phyloP scores from a whole-genome alignment of 2,888 invertebrate genomes.

The Trichacis sp. region DNA sequence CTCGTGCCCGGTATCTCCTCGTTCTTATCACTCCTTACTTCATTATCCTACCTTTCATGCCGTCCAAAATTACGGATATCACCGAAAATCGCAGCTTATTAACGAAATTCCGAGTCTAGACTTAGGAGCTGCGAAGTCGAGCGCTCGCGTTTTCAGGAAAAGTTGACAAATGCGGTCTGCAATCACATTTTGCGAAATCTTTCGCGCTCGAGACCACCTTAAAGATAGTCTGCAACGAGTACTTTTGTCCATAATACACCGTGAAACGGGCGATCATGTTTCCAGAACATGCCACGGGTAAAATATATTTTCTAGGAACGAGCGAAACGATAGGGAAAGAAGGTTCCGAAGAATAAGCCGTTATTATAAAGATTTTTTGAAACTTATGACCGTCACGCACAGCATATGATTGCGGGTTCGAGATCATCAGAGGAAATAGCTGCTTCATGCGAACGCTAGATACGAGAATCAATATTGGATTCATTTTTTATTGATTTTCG shows the following conservation, averaged over 20 bases:
- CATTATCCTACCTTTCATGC: not conserved
- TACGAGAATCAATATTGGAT: not conserved
- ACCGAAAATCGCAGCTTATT: not conserved
- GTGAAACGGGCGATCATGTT: conserved; percentile 53
- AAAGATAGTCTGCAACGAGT: conserved; percentile 36
- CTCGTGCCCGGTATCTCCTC: not conserved
- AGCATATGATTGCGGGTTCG: conserved; percentile 10
- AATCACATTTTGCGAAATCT: conserved; percentile 29
- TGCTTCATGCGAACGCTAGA: conserved; percentile 14
- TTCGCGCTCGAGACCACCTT: conserved; percentile 30
- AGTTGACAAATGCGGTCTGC: not conserved
- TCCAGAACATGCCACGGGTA: conserved; percentile 34
- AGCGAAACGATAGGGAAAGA: conserved; percentile 18
- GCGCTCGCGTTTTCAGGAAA: not conserved
- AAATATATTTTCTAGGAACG: conserved; percentile 31
- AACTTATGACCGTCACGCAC: conserved; percentile 30
- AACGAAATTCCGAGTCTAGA: too few relatives aligned
- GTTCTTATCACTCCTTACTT: conserved; percentile 5
- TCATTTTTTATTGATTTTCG: not conserved
- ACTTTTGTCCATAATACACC: conserved; percentile 53
- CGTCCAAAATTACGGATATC: too few relatives aligned
- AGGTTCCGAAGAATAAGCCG: conserved; percentile 25
- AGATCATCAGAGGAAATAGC: conserved; percentile 7
- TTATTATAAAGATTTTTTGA: conserved; percentile 32
- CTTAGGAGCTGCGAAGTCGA: too few relatives aligned